phyloP scores from a whole-genome alignment of 2,797 vertebrate genomes.

The Propithecus deckenii region DNA sequence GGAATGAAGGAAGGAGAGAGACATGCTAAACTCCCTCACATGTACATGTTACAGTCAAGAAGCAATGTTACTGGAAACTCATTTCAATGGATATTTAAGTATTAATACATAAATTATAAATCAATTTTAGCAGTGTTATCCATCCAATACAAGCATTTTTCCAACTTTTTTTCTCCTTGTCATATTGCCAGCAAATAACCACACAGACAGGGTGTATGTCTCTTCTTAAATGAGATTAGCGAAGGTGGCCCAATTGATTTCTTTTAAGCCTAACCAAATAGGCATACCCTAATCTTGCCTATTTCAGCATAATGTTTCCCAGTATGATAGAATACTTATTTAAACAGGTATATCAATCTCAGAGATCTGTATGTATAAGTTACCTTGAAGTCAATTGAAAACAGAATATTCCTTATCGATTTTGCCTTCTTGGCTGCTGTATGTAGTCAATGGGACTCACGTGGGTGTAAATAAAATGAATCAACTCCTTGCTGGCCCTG shows the following conservation, averaged over 20 bases:
- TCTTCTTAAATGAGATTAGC: constrained; percentile 25
- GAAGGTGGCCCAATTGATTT: not conserved
- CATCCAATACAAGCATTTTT: not conserved
- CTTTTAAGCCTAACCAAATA: constrained; percentile 38
- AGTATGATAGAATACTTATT: constrained; percentile 66
- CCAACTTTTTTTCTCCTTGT: not conserved
- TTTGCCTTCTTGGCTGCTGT: constrained; percentile 77
- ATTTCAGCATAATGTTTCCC: constrained; percentile 37
- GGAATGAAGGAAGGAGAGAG: not conserved
- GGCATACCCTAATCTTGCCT: not conserved
- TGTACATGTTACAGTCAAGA: not conserved
- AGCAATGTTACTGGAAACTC: not conserved
- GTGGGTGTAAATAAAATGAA: constrained; percentile 90
- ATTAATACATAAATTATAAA: constrained; percentile 15
- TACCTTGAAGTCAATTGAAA: constrained; percentile 80
- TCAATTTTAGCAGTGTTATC: not conserved
- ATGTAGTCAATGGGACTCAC: constrained; percentile 77
- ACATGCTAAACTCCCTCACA: not conserved
- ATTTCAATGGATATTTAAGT: not conserved
- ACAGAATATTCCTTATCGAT: constrained; percentile 86
- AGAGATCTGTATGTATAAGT: constrained; percentile 15
- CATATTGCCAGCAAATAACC: not conserved
- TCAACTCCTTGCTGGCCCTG: constrained; percentile 89
- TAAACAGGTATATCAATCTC: constrained; percentile 55
- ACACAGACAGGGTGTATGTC: not conserved